These are phyloP conservation scores for Drosophila nr. medialis DNA, from an alignment of 2,888 invertebrate genomes.

Conservation along the genomic window DNA sequence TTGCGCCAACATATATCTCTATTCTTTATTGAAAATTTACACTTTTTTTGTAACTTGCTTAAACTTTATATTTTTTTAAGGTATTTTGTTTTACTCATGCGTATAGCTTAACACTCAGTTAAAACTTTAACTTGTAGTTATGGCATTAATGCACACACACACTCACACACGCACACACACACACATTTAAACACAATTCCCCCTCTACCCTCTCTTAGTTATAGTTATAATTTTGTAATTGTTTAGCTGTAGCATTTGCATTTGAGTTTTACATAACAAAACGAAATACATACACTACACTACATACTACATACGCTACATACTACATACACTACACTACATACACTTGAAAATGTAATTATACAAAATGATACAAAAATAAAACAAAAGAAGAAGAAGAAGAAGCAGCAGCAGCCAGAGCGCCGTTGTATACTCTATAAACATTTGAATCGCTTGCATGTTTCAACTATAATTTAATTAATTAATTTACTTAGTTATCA, in stretches of 20 bases:
- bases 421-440: constrained; percentile 36
- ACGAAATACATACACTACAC: constrained; percentile 33
- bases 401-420: constrained; percentile 22
- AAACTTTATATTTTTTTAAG: constrained; percentile 1
- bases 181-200: constrained; percentile 5
- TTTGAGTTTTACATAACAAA: constrained; percentile 60
- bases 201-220: constrained; percentile 30
- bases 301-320: constrained; percentile 15
- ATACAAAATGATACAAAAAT: constrained; percentile 11
- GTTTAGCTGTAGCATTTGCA: constrained; percentile 69
- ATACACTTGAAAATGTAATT: constrained; percentile 7
- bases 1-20: neutral
- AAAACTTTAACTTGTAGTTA: constrained; percentile 36
- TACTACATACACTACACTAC: constrained; percentile 6
- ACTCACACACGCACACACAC: constrained; percentile 5
- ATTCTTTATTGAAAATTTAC: neutral
- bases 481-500: constrained; percentile 61
- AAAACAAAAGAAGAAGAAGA: constrained; percentile 6
- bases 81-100: constrained; percentile 23
- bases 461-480: constrained; percentile 60
- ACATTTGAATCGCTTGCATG: constrained; percentile 66
- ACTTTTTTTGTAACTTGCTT: constrained; percentile 43
- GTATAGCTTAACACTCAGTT: constrained; percentile 40
- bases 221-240: constrained; percentile 55
- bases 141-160: constrained; percentile 27